A percentile compares a stretch with the other conserved stretches of the same genome.
Conservation (phyloP, 1,140 invertebrate species). For the Bombus pyrosoma region DNA sequence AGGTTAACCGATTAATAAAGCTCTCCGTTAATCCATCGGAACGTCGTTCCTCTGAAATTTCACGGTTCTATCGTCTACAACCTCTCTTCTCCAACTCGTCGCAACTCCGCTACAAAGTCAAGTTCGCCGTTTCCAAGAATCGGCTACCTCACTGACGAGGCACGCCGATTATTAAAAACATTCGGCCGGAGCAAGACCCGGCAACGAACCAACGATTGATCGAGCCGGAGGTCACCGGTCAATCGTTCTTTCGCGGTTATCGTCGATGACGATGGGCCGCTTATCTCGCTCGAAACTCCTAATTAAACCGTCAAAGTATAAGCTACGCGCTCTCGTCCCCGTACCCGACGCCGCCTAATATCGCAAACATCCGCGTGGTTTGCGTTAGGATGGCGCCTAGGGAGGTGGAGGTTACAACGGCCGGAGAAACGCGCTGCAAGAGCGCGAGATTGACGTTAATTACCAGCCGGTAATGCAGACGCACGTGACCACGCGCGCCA, state of each 20-base stretch:
- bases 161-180: too few species aligned
- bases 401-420: neutral
- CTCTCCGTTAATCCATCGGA: too few species aligned
- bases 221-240: too few species aligned
- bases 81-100: too few species aligned
- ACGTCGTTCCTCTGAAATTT: too few species aligned
- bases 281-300: neutral
- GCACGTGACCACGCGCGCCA: constrained; percentile 38
- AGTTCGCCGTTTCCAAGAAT: neutral
- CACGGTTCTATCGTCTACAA: too few species aligned
- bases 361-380: constrained; percentile 12
- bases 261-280: neutral
- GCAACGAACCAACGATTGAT: too few species aligned
- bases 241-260: too few species aligned
- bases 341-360: constrained; percentile 18
- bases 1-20: constrained; percentile 26
- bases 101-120: neutral
- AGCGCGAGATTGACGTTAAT: constrained; percentile 35
- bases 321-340: neutral
- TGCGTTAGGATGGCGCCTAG: neutral
- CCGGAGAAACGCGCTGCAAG: neutral
- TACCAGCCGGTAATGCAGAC: constrained; percentile 24
- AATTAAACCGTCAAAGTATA: constrained; percentile 35
- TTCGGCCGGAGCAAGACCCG: accelerated
- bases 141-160: too few species aligned